phyloP scores from a whole-genome alignment of 2,113 vertebrate species.

The Dendropsophus ebraccatus region DNA sequence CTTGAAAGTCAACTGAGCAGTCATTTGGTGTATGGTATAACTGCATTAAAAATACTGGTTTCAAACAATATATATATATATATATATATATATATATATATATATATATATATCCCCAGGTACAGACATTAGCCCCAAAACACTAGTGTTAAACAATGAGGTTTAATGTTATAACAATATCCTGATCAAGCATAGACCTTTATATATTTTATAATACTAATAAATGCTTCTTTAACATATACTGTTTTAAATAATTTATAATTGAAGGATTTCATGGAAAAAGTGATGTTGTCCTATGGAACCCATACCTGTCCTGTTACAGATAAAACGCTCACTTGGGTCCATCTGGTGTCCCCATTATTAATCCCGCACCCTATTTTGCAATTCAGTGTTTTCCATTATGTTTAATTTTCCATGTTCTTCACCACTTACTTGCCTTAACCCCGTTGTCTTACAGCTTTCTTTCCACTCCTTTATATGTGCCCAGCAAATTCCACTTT shows the following conservation, averaged over 20 bases:
- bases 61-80: too few species aligned
- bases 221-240: too few species aligned
- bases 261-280: too few species aligned
- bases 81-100: too few species aligned
- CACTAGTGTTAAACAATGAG: too few species aligned
- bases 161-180: too few species aligned
- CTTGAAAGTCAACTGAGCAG: background rate
- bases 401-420: constrained; percentile 59
- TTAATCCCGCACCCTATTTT: background rate
- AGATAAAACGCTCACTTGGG: background rate
- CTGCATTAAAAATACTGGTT: background rate
- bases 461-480: constrained; percentile 60
- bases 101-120: too few species aligned
- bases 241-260: too few species aligned
- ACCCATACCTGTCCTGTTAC: background rate
- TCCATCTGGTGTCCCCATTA: background rate
- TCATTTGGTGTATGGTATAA: background rate
- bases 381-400: background rate
- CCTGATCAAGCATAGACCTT: too few species aligned
- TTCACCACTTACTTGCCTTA: constrained; percentile 54
- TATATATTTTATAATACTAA: too few species aligned
- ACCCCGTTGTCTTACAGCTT: constrained; percentile 60
- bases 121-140: too few species aligned
- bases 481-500: constrained; percentile 65
- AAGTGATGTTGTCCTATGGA: background rate